Evolutionary conservation across 2,888 invertebrate genomes (phyloP), one percentile per base, ranked within the genome.

Genomic region (Phyllotreta striolata): DNA sequence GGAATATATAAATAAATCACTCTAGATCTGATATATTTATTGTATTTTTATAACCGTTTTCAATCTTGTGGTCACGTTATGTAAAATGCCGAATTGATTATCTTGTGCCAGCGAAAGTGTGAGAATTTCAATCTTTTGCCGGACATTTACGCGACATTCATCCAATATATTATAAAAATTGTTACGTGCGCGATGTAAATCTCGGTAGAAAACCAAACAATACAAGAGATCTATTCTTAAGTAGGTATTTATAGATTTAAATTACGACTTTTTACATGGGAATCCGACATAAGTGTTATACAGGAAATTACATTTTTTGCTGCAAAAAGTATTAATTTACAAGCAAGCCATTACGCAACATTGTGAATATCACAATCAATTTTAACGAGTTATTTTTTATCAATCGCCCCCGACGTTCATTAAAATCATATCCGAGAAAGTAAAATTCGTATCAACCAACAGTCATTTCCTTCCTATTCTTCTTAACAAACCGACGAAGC

Each of bases 61-160:
- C 41, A 41, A 41, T 41, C 55, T 55, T 4, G 41, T 24, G 41
- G 55, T 41, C 41, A 41, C 12, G 24, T 55, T 40, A 55, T 43
- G 41, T 10, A 55, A 41, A 55, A 41, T 55, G 35, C 10, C 10
- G 8, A 55, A 55, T 12, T 24, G 40, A 55, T 41, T 55, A 41
- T 55, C 24, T 55, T 55, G 10, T 13, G 34, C 1, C 34, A 60
- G 66, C 66, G 66, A 66, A 66, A 66, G 66, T 66, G 66, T 66
- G 66, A 63, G 66, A 66, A 62, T 52, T 49, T 57, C 51, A 54
- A 61, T 61, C 47, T 37, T 40, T 56, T 56, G 56, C 54, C 13
- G 55, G 55, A 62, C 34, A 40, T 7, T 55, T 44, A 52, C 46
- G 58, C 59, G n/a, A n/a, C n/a, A n/a, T 52, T 14, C 39, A 46